phyloP scores from a whole-genome alignment of 2,888 invertebrate species.

The Andrena hattorfiana region DNA sequence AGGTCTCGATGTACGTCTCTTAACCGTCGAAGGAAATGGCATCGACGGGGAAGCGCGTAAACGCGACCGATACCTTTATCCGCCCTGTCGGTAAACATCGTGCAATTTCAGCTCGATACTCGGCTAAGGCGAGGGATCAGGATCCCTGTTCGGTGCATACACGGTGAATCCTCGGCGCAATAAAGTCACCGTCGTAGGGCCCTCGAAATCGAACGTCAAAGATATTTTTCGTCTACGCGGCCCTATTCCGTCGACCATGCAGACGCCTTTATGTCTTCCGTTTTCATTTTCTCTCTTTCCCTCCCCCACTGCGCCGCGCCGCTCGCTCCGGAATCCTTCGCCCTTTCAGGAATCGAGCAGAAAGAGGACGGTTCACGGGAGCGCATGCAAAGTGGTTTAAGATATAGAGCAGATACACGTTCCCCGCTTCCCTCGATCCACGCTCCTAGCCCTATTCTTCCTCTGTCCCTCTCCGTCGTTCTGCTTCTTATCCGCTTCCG shows the following conservation, averaged over 20 bases:
- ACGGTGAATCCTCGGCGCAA: conserved; percentile 16
- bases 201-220: conserved; percentile 49
- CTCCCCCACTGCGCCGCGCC: not conserved
- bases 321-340: not conserved
- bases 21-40: not conserved
- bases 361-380: not conserved
- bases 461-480: not conserved
- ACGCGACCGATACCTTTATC: conserved; percentile 4
- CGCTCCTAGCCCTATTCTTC: not conserved
- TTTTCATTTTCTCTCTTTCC: conserved; percentile 43
- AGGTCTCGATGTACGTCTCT: not conserved
- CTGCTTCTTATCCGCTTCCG: conserved; percentile 55
- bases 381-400: conserved; percentile 53
- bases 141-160: not conserved
- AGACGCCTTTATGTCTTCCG: conserved; percentile 46
- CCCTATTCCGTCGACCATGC: conserved; percentile 12
- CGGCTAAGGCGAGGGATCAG: not conserved
- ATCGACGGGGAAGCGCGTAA: not conserved
- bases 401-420: conserved; percentile 47
- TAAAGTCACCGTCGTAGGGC: conserved; percentile 20
- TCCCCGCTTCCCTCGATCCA: not conserved
- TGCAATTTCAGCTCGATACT: conserved; percentile 4
- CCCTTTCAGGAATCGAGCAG: conserved; percentile 18
- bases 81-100: conserved; percentile 16
- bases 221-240: conserved; percentile 46